These are phyloP conservation scores for Portevinia maculata DNA, from an alignment of 2,888 invertebrate genomes.

Conservation along the genomic window DNA sequence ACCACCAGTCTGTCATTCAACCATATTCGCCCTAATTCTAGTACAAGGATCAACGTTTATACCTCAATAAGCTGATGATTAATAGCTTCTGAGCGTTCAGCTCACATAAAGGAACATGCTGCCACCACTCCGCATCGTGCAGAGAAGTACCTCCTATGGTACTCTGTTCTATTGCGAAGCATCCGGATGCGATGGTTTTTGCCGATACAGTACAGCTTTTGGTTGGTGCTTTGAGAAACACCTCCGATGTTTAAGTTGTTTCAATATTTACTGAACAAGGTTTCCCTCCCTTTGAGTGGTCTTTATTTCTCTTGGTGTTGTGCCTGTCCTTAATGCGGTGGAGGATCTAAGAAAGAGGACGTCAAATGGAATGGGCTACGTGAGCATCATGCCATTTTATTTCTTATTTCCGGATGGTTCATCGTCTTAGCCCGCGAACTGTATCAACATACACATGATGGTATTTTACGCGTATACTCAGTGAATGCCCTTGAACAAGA, in stretches of 20 bases:
- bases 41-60: slow-evolving; percentile 77
- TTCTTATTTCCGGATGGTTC: slow-evolving; percentile 34
- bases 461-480: not conserved
- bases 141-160: slow-evolving; percentile 1
- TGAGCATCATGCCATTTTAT: slow-evolving; percentile 48
- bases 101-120: slow-evolving; percentile 38
- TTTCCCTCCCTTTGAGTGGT: not conserved
- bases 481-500: slow-evolving; percentile 16
- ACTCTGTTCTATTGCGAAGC: slow-evolving; percentile 6
- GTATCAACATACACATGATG: slow-evolving; percentile 21
- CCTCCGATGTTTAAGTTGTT: slow-evolving; percentile 53
- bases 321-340: slow-evolving; percentile 30
- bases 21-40: slow-evolving; percentile 67
- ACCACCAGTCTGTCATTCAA: slow-evolving; percentile 50
- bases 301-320: not conserved
- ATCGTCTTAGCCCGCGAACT: slow-evolving; percentile 32
- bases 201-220: not conserved
- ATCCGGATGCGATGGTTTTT: not conserved
- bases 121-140: not conserved
- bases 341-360: slow-evolving; percentile 5
- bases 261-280: slow-evolving; percentile 52
- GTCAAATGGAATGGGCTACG: slow-evolving; percentile 17
- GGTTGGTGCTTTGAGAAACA: slow-evolving; percentile 22
- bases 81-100: slow-evolving; percentile 77
- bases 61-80: slow-evolving; percentile 81